A percentile compares a stretch with the other conserved stretches of the same genome.
These are phyloP conservation scores for Ornithoptera alexandrae DNA, from an alignment of 2,888 invertebrate species.

Conservation along the genomic window DNA sequence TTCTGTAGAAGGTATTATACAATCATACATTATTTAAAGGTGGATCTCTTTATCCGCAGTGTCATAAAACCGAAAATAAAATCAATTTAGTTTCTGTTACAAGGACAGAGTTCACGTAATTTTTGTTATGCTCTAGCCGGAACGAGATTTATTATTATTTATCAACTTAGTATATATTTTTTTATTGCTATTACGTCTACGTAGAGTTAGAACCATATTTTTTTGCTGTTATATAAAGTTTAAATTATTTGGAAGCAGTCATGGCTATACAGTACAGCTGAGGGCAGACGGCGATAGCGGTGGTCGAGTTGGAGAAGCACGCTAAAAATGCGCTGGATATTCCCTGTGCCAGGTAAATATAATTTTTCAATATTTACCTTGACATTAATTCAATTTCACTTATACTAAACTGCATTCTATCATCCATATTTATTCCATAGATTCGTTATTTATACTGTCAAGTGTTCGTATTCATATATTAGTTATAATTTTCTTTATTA, in stretches of 20 bases:
- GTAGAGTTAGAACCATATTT: background rate
- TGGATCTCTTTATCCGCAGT: background rate
- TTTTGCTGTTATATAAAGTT: background rate
- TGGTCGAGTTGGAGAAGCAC: slow-evolving; percentile 25
- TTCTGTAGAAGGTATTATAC: background rate
- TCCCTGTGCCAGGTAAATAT: slow-evolving; percentile 28
- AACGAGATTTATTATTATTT: background rate
- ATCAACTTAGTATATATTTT: background rate
- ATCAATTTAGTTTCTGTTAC: slow-evolving; percentile 25
- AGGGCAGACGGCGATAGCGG: slow-evolving; percentile 24
- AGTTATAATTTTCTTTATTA: too few relatives aligned
- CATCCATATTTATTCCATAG: too few relatives aligned
- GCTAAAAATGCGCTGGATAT: slow-evolving; percentile 31
- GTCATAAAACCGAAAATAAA: slow-evolving; percentile 25
- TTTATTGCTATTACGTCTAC: background rate
- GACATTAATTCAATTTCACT: background rate
- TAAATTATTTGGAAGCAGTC: slow-evolving; percentile 17
- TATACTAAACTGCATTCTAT: too few relatives aligned
- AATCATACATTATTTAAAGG: background rate
- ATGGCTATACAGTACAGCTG: slow-evolving; percentile 29
- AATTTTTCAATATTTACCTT: background rate
- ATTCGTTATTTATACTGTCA: too few relatives aligned
- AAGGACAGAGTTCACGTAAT: slow-evolving; percentile 24
- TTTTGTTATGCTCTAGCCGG: slow-evolving; percentile 9
- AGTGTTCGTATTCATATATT: too few relatives aligned